Evolutionary conservation across 2,888 invertebrate species (phyloP).

Genomic region (Iphiclides podalirius): DNA sequence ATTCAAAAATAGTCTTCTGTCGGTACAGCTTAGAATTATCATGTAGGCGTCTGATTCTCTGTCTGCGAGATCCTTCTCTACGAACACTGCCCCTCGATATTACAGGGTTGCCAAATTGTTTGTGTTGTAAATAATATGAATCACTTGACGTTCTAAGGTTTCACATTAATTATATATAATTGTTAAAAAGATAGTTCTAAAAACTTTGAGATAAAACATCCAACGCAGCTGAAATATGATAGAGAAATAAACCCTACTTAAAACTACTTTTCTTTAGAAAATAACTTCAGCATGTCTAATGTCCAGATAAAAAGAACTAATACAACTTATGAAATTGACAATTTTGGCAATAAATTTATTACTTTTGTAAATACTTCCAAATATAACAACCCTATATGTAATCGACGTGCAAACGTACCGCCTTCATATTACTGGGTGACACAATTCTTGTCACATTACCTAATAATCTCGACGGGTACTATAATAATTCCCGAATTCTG

Average conservation of each 20-base stretch:
- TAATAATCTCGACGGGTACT: conserved; percentile 54
- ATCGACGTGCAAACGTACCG: conserved; percentile 65
- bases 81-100: conserved; percentile 61
- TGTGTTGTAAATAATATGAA: too few species aligned
- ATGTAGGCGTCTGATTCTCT: conserved; percentile 52
- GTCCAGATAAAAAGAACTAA: neutral
- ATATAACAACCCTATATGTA: conserved; percentile 24
- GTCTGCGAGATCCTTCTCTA: conserved; percentile 49
- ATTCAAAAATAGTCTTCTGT: conserved; percentile 32
- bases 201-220: too few species aligned
- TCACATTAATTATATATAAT: too few species aligned
- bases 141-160: too few species aligned
- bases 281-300: too few species aligned
- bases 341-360: too few species aligned
- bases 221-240: too few species aligned
- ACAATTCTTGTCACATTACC: conserved; percentile 74
- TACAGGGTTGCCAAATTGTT: conserved; percentile 20
- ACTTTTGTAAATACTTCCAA: too few species aligned
- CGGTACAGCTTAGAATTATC: conserved; percentile 30
- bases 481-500: conserved; percentile 48
- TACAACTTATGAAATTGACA: too few species aligned
- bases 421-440: conserved; percentile 70
- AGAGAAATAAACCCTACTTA: too few species aligned
- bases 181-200: too few species aligned
- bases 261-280: too few species aligned